Evolutionary conservation across 2,888 invertebrate genomes (phyloP), one percentile per base, ranked within the genome.

Genomic region (Hypomecis punctinalis): DNA sequence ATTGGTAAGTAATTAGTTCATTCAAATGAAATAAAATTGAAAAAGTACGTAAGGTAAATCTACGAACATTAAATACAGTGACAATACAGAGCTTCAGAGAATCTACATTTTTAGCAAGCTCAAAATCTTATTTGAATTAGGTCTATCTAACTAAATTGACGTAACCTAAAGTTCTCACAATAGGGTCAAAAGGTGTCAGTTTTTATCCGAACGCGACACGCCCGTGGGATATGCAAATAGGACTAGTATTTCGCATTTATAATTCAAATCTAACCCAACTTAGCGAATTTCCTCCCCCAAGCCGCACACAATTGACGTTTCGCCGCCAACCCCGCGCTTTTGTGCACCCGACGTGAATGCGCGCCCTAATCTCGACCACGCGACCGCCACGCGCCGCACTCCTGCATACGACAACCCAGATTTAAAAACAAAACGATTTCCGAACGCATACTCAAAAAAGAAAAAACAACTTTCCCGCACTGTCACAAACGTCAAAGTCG

Each of bases 181-280:
- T 39, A 59, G 23, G 23, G 23, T 23, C 1, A 48, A 2, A 46
- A 51, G 51, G 60, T 60, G 56, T 64, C 60, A 55, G 33, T 51
- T 55, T 51, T 52, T 54, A 58, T 46, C 51, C 7, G 35, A 39
- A 74, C 67, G 64, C 60, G 58, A 76, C 70, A 76, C 77, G 53
- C 65, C 76, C 91, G 91, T 92, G 92, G 90, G 93, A 93, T 90
- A 91, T 91, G 91, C 90, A 92, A 92, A 92, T 92, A 92, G 83
- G 81, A 83, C 79, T 78, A 80, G 79, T 80, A 84, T 85, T 85
- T 82, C 87, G 85, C 82, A 88, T 92, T 90, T 89, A 90, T 91
- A 92, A 92, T 91, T 92, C 80, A 87, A 91, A 91, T 88, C 86
- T 84, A 79, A 90, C 90, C 91, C 80, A 89, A 88, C 90, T 91